Conservation (phyloP, 2,113 vertebrate species). For the Phrynocephalus versicolor region DNA sequence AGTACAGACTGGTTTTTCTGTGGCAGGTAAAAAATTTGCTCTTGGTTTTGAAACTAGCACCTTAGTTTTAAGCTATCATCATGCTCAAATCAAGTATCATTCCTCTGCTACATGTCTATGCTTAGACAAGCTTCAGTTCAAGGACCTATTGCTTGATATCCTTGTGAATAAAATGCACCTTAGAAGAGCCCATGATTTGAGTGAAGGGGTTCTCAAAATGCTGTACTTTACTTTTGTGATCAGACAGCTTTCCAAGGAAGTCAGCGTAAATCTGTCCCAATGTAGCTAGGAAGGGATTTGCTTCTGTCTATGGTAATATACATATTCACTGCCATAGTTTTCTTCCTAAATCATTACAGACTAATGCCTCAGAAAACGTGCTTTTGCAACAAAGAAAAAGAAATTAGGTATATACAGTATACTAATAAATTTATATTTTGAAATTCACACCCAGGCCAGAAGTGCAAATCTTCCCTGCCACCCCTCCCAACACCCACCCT, state of each 20-base stretch:
- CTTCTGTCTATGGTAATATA: conserved; percentile 48
- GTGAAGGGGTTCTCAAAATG: neutral
- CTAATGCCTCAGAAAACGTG: conserved; percentile 64
- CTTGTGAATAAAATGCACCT: neutral
- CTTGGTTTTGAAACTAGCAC: neutral
- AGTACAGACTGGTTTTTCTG: neutral
- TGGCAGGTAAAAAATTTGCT: neutral
- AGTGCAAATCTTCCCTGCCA: conserved; percentile 61
- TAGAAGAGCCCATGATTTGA: rapidly evolving
- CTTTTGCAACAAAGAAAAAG: conserved; percentile 45
- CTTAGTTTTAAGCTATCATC: neutral
- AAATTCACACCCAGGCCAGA: conserved; percentile 60
- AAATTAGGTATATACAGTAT: neutral
- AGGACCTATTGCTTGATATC: neutral
- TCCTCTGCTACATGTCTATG: neutral
- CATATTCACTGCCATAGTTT: conserved; percentile 54
- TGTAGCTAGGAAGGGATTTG: conserved; percentile 47
- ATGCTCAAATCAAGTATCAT: neutral
- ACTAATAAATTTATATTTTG: conserved; percentile 6
- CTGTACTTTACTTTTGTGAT: neutral
- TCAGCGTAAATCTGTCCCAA: conserved; percentile 14
- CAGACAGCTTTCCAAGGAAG: conserved; percentile 10
- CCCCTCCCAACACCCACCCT: conserved; percentile 58
- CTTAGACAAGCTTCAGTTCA: neutral
- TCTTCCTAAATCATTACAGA: conserved; percentile 6